These are phyloP conservation scores for Coryphaenoides rupestris DNA, from an alignment of 2,113 vertebrate genomes.

Conservation along the genomic window DNA sequence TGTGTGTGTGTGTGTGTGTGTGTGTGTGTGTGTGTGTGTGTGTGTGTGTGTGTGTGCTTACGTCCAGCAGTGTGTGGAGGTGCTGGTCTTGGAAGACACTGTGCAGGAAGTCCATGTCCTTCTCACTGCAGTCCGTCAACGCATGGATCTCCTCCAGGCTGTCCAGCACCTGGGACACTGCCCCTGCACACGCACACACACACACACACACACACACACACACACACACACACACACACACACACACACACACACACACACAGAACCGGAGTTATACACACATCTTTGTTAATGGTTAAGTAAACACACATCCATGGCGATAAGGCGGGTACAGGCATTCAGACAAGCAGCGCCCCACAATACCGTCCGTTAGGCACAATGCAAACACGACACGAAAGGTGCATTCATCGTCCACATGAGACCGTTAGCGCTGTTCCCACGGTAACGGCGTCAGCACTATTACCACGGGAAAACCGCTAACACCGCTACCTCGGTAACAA, in stretches of 20 bases:
- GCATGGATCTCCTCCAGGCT: constrained; percentile 98
- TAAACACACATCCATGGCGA: background rate
- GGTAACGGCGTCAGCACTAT: no score
- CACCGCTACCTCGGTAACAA: no score
- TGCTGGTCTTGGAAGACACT: constrained; percentile 99
- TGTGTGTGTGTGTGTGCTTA: constrained; percentile 66
- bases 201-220: constrained; percentile 6
- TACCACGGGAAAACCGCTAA: no score
- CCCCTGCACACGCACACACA: constrained; percentile 67
- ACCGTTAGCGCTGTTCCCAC: no score
- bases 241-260: background rate
- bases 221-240: background rate
- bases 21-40: background rate
- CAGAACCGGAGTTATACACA: background rate
- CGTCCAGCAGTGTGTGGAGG: constrained; percentile 94
- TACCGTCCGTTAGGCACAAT: no score
- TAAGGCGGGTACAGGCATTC: no score
- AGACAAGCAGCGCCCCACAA: no score
- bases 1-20: constrained; percentile 16
- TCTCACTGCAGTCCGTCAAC: constrained; percentile 97
- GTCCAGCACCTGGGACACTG: constrained; percentile 97
- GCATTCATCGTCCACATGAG: no score
- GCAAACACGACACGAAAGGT: no score
- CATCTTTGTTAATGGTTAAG: background rate
- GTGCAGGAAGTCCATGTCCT: constrained; percentile 98